Conservation (phyloP, 2,888 invertebrate species). For the Dexiosoma caninum region DNA sequence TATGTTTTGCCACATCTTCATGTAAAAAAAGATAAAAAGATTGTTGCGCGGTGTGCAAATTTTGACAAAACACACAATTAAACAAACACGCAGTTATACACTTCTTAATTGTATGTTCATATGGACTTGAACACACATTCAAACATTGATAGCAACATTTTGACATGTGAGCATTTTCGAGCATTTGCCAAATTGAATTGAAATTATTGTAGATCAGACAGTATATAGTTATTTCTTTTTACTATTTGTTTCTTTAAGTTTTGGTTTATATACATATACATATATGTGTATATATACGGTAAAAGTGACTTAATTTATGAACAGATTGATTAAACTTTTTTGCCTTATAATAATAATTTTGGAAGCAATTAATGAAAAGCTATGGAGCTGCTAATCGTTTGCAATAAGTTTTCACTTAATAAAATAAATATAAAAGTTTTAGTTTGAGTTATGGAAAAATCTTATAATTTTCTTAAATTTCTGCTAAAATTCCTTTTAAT, state of each 20-base stretch:
- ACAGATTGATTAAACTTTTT: background rate
- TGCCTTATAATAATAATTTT: background rate
- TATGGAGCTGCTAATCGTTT: background rate
- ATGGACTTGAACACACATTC: background rate
- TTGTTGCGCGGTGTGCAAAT: constrained; percentile 60
- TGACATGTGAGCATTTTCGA: constrained; percentile 28
- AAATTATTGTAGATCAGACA: constrained; percentile 42
- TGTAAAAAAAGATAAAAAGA: constrained; percentile 24
- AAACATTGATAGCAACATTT: background rate
- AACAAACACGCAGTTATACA: background rate
- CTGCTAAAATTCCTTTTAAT: too few species aligned
- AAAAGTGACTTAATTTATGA: background rate
- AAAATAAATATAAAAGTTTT: too few species aligned
- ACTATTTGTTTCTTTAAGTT: background rate
- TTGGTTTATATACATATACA: too few species aligned
- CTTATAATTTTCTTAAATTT: too few species aligned
- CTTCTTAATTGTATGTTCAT: background rate
- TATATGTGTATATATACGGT: constrained; percentile 10
- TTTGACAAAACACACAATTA: constrained; percentile 36
- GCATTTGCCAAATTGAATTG: constrained; percentile 52
- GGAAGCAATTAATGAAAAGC: background rate
- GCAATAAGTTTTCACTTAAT: too few species aligned
- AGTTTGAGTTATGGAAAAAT: too few species aligned
- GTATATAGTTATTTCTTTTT: background rate
- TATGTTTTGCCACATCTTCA: constrained; percentile 28